These are phyloP conservation scores for Alexandromys oeconomus DNA, from an alignment of 2,797 vertebrate genomes.

Conservation along the genomic window DNA sequence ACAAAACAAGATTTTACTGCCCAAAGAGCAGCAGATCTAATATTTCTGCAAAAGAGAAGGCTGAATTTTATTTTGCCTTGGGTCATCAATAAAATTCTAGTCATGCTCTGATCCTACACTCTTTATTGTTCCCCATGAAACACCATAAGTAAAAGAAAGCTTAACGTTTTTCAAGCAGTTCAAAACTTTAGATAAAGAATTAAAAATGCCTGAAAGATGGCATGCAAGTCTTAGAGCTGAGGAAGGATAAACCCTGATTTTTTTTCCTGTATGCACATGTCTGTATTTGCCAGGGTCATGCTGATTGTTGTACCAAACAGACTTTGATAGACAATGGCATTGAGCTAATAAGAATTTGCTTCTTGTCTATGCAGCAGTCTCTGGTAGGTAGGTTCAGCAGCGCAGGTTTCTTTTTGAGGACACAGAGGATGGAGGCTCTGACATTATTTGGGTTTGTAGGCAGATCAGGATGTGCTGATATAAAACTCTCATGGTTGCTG, in stretches of 20 bases:
- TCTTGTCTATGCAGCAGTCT: not conserved
- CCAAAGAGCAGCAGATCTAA: slow-evolving; percentile 75
- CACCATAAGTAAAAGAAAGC: slow-evolving; percentile 61
- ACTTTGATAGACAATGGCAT: not conserved
- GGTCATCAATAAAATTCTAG: slow-evolving; percentile 69
- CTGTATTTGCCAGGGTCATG: not conserved
- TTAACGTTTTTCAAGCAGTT: slow-evolving; percentile 41
- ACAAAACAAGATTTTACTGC: slow-evolving; percentile 81
- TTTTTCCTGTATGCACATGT: not conserved
- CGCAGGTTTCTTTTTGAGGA: not conserved
- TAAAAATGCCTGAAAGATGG: slow-evolving; percentile 56
- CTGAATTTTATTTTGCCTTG: slow-evolving; percentile 73
- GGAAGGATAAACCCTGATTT: not conserved
- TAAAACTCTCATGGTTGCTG: not conserved
- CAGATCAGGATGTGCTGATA: not conserved
- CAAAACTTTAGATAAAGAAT: slow-evolving; percentile 73
- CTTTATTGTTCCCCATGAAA: slow-evolving; percentile 75
- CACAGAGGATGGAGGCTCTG: not conserved
- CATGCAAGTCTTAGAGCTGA: not conserved
- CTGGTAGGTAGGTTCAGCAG: not conserved
- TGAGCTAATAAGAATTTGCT: not conserved
- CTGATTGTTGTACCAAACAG: not conserved
- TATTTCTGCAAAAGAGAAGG: slow-evolving; percentile 66
- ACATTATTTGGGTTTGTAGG: not conserved
- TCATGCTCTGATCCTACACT: slow-evolving; percentile 70